These are phyloP conservation scores for Eurosta solidaginis DNA, from an alignment of 1,140 invertebrate species.

Conservation along the genomic window DNA sequence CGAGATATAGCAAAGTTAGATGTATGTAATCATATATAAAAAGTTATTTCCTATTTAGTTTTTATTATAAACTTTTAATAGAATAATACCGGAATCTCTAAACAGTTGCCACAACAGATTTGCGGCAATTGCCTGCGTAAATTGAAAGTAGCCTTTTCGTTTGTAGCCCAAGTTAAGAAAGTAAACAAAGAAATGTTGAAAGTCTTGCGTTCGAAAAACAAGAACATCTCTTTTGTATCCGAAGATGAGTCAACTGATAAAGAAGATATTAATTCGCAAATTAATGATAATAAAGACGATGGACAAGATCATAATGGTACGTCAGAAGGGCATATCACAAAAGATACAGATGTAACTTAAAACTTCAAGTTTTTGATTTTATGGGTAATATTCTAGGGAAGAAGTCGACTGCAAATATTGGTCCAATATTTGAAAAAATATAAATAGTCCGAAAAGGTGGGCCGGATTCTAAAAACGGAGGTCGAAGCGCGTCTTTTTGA, in stretches of 20 bases:
- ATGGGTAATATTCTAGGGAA: too few relatives aligned
- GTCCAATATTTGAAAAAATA: too few relatives aligned
- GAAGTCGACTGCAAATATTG: too few relatives aligned
- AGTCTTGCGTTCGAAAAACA: background rate
- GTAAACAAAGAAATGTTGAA: background rate
- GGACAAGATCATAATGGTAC: too few relatives aligned
- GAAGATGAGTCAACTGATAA: background rate
- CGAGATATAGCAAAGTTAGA: background rate
- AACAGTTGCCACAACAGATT: background rate
- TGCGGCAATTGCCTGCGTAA: background rate
- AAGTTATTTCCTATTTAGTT: background rate
- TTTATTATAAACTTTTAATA: background rate
- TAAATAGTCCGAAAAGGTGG: too few relatives aligned
- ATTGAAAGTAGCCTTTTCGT: slow-evolving; percentile 6
- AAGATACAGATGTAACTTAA: too few relatives aligned
- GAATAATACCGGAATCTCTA: background rate
- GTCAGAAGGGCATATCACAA: too few relatives aligned
- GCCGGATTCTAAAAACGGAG: too few relatives aligned
- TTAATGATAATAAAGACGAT: background rate
- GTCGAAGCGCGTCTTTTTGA: too few relatives aligned
- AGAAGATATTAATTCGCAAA: background rate
- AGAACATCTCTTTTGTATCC: too few relatives aligned
- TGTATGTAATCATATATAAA: background rate
- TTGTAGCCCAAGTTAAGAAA: background rate
- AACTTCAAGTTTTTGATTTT: too few relatives aligned